Base-by-base conservation (phyloP, 1,140 invertebrate genomes). In the Papilio xuthus region DNA sequence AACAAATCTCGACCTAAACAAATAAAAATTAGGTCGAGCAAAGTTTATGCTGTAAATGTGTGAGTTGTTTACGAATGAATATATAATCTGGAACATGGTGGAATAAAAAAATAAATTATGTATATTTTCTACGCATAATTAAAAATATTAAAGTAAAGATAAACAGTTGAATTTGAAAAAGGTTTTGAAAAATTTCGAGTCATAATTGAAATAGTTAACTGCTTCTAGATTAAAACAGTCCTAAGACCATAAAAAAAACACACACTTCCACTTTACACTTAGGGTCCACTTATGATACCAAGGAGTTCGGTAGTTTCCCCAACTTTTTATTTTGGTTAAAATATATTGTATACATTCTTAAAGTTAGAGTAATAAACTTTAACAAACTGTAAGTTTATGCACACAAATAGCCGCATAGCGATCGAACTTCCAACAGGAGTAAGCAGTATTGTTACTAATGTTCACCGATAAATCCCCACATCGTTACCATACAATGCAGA, bases 401-500 rank as follows among this genome's bases (percentile, higher is more conserved):
- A 67, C 60, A 67, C 26, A 67, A 67, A 67, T 67, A 67, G 60
- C 60, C 26, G 4, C 60, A 32, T 15, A 67, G 60, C 60, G 60
- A 28, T 67, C 60, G 23, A 28, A 28, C 26, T 28, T 7, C 26
- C 12, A 28, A 67, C 60, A 3, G 23, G 60, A 67, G 60, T 67
- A 67, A 67, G 60, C 60, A 67, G 60, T 15, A 60, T 60, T 67
- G 23, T 56, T 20, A 56, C 60, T 18, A 67, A 67, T 67, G 26
- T 32, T 67, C 13, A 7, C 12, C 26, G 4, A 67, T 67, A 67
- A 28, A 67, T 67, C 60, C 13, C 13, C 26, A 32, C 60, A 32
- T 67, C 26, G 1, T 63, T 32, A 67, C 60, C 26, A 67, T 67
- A 4, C 26, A 28, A 15, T 13, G 23, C 23, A 63, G 26, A 63